Percentiles rank a stretch among this genome's conserved stretches.
These are phyloP conservation scores for Scaptomyza polygonia DNA, from an alignment of 2,888 invertebrate genomes.

Conservation along the genomic window DNA sequence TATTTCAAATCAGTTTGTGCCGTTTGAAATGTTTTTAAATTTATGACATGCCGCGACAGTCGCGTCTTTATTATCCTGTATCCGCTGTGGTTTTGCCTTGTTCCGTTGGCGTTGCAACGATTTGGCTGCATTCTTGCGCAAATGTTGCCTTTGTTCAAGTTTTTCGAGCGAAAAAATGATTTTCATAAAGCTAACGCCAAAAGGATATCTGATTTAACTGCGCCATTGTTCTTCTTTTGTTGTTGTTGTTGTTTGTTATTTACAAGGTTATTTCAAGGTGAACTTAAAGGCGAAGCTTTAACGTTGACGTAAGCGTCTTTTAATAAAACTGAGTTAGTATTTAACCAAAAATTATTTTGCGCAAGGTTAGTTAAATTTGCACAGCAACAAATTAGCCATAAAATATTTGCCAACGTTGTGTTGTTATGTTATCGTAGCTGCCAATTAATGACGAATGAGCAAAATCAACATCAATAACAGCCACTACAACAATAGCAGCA, in stretches of 20 bases:
- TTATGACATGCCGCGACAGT: slow-evolving; percentile 60
- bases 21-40: slow-evolving; percentile 71
- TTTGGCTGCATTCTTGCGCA: slow-evolving; percentile 38
- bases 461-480: slow-evolving; percentile 36
- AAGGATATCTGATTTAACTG: slow-evolving; percentile 60
- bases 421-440: slow-evolving; percentile 56
- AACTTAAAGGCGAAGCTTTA: slow-evolving; percentile 50
- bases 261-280: slow-evolving; percentile 70
- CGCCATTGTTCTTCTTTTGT: slow-evolving; percentile 18
- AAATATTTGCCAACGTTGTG: slow-evolving; percentile 30
- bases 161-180: slow-evolving; percentile 62
- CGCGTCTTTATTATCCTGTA: slow-evolving; percentile 65
- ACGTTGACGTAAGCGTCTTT: slow-evolving; percentile 31
- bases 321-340: slow-evolving; percentile 15
- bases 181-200: slow-evolving; percentile 64
- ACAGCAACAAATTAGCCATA: slow-evolving; percentile 35
- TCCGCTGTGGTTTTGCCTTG: background rate
- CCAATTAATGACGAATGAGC: slow-evolving; percentile 72
- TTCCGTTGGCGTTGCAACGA: slow-evolving; percentile 28
- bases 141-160: slow-evolving; percentile 63
- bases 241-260: slow-evolving; percentile 15
- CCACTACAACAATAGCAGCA: slow-evolving; percentile 26
- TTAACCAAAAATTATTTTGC: slow-evolving; percentile 47
- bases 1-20: slow-evolving; percentile 65
- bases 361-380: slow-evolving; percentile 72